A percentile compares a stretch with the other conserved stretches of the same genome.
phyloP scores from a whole-genome alignment of 2,797 vertebrate genomes.

The Syndactyla subalaris region DNA sequence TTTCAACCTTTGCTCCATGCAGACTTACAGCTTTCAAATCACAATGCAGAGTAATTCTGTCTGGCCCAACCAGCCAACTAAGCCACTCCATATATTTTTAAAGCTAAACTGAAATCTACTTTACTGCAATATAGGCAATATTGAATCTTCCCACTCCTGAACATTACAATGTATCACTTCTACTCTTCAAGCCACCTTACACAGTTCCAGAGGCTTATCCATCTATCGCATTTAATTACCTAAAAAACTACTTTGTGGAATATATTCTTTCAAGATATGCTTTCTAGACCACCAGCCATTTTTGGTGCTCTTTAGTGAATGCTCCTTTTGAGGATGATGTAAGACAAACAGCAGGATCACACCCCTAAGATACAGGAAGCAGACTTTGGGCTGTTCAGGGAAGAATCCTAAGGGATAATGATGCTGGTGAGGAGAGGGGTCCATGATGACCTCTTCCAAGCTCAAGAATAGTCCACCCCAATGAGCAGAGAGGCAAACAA shows the following conservation, averaged over 20 bases:
- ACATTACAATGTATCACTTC: neutral
- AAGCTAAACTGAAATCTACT: neutral
- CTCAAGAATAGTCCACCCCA: neutral
- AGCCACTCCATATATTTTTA: neutral
- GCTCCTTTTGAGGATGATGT: neutral
- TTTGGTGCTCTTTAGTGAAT: neutral
- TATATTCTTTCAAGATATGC: rapidly evolving
- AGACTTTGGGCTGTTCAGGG: neutral
- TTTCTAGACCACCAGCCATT: neutral
- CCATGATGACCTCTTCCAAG: neutral
- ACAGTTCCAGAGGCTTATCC: neutral
- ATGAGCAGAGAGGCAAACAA: neutral
- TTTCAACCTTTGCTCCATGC: neutral
- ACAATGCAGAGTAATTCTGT: neutral
- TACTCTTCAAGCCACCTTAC: neutral
- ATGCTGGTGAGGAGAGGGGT: neutral
- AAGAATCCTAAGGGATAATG: neutral
- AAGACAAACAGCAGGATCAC: neutral
- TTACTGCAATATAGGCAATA: neutral
- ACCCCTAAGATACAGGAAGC: neutral
- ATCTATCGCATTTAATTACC: neutral
- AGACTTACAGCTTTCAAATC: neutral
- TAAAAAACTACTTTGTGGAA: neutral
- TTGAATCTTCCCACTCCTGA: neutral
- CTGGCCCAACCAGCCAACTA: neutral